Percentiles rank a stretch among this genome's conserved stretches.
Evolutionary conservation across 2,113 vertebrate species (phyloP).

Genomic region (Prolemur simus): DNA sequence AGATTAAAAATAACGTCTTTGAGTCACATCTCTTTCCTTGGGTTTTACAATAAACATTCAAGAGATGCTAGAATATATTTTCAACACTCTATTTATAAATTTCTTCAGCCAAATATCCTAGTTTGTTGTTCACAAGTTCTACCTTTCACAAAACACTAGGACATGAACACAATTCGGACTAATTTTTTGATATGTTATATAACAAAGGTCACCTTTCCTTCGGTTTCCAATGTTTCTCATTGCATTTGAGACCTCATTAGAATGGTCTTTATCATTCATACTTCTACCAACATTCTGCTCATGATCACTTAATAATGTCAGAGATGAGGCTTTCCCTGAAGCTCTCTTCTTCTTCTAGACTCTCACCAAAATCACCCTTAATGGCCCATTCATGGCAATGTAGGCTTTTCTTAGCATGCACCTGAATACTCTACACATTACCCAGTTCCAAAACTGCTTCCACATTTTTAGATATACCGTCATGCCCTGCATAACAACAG

Average conservation of each 20-base stretch:
- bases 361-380: not conserved
- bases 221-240: not conserved
- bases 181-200: no score
- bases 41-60: not conserved
- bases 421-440: not conserved
- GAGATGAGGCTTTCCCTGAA: not conserved
- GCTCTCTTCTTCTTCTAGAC: not conserved
- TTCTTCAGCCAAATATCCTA: not conserved
- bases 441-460: not conserved
- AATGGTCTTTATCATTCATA: not conserved
- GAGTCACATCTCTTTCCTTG: not conserved
- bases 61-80: not conserved
- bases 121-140: not conserved
- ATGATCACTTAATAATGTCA: not conserved
- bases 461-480: not conserved
- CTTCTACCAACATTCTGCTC: not conserved
- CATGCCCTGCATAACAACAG: not conserved
- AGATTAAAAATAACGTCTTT: not conserved
- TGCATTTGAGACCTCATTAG: not conserved
- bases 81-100: not conserved
- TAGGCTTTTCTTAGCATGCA: not conserved
- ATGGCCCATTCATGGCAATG: not conserved
- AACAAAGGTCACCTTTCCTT: not conserved
- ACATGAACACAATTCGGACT: no score
- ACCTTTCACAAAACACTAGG: not conserved